phyloP scores from a whole-genome alignment of 2,797 vertebrate species.

The Philypnodon macrostomus region DNA sequence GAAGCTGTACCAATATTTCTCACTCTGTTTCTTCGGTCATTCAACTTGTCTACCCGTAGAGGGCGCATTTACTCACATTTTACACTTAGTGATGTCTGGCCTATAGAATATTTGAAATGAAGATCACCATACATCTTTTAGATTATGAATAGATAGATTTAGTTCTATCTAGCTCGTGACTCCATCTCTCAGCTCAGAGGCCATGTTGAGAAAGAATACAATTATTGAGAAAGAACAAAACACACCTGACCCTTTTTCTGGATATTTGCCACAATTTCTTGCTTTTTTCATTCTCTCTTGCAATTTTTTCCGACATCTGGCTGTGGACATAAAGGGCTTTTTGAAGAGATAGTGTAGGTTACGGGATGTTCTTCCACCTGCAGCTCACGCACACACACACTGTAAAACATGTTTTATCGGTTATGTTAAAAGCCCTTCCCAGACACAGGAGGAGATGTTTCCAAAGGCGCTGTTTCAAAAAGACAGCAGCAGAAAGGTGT shows the following conservation, averaged over 20 bases:
- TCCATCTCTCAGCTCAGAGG: slow-evolving; percentile 13
- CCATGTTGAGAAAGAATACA: slow-evolving; percentile 20
- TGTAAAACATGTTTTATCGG: slow-evolving; percentile 50
- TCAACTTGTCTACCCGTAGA: slow-evolving; percentile 39
- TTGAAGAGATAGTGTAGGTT: slow-evolving; percentile 64
- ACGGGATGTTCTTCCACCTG: slow-evolving; percentile 59
- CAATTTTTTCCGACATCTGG: slow-evolving; percentile 51
- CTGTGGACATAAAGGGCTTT: slow-evolving; percentile 51
- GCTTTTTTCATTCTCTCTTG: slow-evolving; percentile 30
- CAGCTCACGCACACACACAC: slow-evolving; percentile 43
- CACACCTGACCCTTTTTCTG: slow-evolving; percentile 46
- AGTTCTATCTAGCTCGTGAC: too few relatives aligned
- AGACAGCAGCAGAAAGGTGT: slow-evolving; percentile 58
- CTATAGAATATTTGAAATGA: not conserved
- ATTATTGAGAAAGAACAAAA: slow-evolving; percentile 29
- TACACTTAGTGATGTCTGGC: not conserved
- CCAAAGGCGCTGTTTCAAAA: slow-evolving; percentile 59
- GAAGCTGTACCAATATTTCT: too few relatives aligned
- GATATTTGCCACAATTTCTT: slow-evolving; percentile 52
- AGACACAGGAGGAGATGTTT: slow-evolving; percentile 62
- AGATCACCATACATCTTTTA: not conserved
- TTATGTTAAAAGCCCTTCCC: slow-evolving; percentile 59
- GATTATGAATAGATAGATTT: not conserved
- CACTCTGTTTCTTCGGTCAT: too few relatives aligned
- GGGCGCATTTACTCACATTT: slow-evolving; percentile 23